Evolutionary conservation across 1,140 invertebrate genomes (phyloP).

Genomic region (Drosophila guanche): DNA sequence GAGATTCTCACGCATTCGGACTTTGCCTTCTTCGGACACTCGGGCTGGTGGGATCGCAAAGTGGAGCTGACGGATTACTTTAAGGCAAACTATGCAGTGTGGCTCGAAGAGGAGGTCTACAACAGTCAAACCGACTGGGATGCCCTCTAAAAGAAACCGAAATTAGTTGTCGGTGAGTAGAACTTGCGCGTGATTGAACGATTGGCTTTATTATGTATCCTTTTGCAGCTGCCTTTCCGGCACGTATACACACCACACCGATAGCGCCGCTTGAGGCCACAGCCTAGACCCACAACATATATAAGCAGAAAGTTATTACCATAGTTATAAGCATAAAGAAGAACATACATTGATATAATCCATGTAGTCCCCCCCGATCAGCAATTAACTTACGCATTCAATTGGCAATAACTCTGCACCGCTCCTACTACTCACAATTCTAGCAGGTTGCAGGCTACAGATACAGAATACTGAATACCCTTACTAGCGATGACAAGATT

Average conservation of each 20-base stretch:
- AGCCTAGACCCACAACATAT: slow-evolving; percentile 31
- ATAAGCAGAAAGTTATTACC: slow-evolving; percentile 76
- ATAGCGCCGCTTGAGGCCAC: neutral
- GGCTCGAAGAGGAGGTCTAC: slow-evolving; percentile 98
- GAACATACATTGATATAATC: slow-evolving; percentile 72
- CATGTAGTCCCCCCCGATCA: slow-evolving; percentile 41
- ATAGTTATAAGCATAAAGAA: slow-evolving; percentile 66
- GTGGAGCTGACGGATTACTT: slow-evolving; percentile 97
- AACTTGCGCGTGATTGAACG: too few species aligned
- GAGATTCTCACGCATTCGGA: slow-evolving; percentile 81
- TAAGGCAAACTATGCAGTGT: slow-evolving; percentile 97
- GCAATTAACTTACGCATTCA: slow-evolving; percentile 34
- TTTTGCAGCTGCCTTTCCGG: slow-evolving; percentile 12
- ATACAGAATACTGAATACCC: slow-evolving; percentile 11
- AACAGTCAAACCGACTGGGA: slow-evolving; percentile 92
- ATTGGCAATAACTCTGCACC: slow-evolving; percentile 63
- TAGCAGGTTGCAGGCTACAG: neutral
- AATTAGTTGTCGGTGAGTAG: slow-evolving; percentile 14
- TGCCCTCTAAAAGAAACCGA: slow-evolving; percentile 60
- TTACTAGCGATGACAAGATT: slow-evolving; percentile 43
- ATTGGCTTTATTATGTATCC: too few species aligned
- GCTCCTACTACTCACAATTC: slow-evolving; percentile 40
- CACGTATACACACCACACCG: neutral
- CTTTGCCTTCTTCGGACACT: slow-evolving; percentile 81
- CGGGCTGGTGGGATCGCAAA: slow-evolving; percentile 84